Percentiles rank a stretch among this genome's conserved stretches.
Evolutionary conservation across 1,140 invertebrate genomes (phyloP).

Genomic region (Melanaphis sacchari): DNA sequence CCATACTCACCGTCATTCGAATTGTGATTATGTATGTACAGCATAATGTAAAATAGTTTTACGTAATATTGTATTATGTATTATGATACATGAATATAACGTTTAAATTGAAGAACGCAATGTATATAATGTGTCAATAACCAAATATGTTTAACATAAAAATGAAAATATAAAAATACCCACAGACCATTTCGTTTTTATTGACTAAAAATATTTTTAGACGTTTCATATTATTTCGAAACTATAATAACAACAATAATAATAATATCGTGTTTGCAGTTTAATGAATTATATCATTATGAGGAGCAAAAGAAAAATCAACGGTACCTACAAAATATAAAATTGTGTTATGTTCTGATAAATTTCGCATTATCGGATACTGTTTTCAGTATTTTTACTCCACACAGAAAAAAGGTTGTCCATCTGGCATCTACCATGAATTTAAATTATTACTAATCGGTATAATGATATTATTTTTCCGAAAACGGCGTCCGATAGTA

Average conservation of each 20-base stretch:
- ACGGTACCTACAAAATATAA: too few species aligned
- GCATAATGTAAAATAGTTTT: not conserved
- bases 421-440: not conserved
- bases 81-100: not conserved
- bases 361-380: not conserved
- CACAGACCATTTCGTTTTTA: not conserved
- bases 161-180: not conserved
- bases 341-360: not conserved
- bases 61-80: not conserved
- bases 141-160: not conserved
- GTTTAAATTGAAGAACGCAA: not conserved
- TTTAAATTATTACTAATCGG: not conserved
- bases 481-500: not conserved
- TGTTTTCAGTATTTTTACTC: not conserved
- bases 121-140: not conserved
- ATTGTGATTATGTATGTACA: not conserved
- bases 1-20: not conserved
- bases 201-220: too few species aligned
- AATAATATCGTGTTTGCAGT: not conserved
- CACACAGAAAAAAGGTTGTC: not conserved
- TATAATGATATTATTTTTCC: not conserved
- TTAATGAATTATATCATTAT: too few species aligned
- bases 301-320: not conserved
- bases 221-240: not conserved
- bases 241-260: not conserved